Evolutionary conservation across 2,888 invertebrate genomes (phyloP), one percentile per base, ranked within the genome.

Genomic region (Myopa testacea): DNA sequence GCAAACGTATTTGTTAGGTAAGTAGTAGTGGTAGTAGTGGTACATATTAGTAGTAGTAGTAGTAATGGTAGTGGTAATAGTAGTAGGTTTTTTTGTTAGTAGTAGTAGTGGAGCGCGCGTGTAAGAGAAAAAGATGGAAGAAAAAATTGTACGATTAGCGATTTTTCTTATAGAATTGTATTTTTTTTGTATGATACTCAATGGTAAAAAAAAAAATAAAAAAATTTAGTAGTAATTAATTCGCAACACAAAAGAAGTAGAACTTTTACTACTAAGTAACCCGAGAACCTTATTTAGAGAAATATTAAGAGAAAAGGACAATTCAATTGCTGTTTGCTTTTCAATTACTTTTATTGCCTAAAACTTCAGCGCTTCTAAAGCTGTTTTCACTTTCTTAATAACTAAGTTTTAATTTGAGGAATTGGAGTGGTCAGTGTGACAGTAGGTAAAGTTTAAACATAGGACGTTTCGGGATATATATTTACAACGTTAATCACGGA

Each of bases 381-480:
- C 8, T 69, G 6, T 68, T 65, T 40, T 63, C 52, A 40, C 37
- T 26, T 70, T 40, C 81, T 81, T 75, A 74, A 78, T 80, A 76
- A 67, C 78, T 81, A 45, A 62, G 80, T 76, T 78, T 82, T 80
- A 69, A 72, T 58, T 71, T n/a, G 16, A 62, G 26, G 50, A 40
- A 14, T 19, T 38, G 26, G 45, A 75, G 19, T 7, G 34, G 12
- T 67, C 26, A 26, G 26, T 75, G 26, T 16, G 7, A 38, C 58
- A 50, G 58, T 16, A 37, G 75, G 75, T 69, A 19, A 45, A n/a
- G 16, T 75, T 75, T 62, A 19, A 86, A 87, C 87, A 86, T 84
- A 86, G 84, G 87, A 88, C 84, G 14, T 83, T 84, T 82, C 83
- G 16, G 86, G 52, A 73, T 84, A 85, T 85, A 86, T 83, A 84